Percentiles rank a stretch among this genome's conserved stretches.
Conservation (phyloP, 2,797 vertebrate species). For the Carcharodon carcharias region DNA sequence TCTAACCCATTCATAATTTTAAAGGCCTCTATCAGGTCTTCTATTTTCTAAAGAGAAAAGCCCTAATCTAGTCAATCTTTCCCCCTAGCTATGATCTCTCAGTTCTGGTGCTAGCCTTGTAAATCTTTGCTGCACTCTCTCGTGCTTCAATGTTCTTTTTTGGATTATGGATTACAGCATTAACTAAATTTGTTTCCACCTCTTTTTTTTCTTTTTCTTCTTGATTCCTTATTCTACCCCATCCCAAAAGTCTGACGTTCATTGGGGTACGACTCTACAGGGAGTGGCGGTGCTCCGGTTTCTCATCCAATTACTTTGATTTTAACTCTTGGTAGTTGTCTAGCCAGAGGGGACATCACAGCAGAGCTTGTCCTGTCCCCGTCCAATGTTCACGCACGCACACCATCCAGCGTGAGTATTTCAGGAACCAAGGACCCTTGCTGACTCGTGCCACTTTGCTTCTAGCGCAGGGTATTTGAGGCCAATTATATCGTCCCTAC, state of each 20-base stretch:
- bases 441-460: neutral
- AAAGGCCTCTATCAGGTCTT: neutral
- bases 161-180: neutral
- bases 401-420: neutral
- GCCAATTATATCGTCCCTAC: neutral
- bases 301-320: neutral
- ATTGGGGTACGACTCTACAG: neutral
- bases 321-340: neutral
- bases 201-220: too few relatives aligned
- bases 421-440: neutral
- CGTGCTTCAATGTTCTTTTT: neutral
- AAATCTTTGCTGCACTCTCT: neutral
- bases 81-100: neutral
- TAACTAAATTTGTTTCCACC: neutral
- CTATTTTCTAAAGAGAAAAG: neutral
- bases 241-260: neutral
- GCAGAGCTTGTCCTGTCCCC: neutral
- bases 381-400: neutral
- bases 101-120: neutral
- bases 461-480: neutral
- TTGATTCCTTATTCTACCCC: neutral
- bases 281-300: neutral
- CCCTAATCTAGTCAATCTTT: neutral
- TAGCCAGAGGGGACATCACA: neutral
- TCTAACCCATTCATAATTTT: neutral